Evolutionary conservation across 1,140 invertebrate genomes (phyloP).

Genomic region (Drosophila bifasciata): DNA sequence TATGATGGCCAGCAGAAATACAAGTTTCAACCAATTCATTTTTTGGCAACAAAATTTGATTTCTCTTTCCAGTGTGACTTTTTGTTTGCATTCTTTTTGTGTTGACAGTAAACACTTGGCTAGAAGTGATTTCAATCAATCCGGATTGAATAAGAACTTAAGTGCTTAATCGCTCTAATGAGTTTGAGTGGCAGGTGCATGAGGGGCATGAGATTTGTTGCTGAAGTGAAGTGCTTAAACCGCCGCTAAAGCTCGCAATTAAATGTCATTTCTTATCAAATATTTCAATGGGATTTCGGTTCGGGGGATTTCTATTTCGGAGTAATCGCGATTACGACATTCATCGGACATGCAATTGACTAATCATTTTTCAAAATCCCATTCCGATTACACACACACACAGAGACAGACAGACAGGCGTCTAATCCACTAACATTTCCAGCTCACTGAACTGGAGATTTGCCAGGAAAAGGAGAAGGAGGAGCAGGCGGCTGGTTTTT

Average conservation of each 20-base stretch:
- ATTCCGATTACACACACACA: conserved; percentile 65
- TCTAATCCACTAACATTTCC: conserved; percentile 67
- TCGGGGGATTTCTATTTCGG: conserved; percentile 20
- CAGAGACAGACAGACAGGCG: background rate
- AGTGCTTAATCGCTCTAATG: conserved; percentile 50
- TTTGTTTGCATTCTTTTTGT: conserved; percentile 20
- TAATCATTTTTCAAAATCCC: conserved; percentile 74
- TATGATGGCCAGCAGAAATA: too few species aligned
- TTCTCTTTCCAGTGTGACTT: background rate
- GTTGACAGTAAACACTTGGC: conserved; percentile 38
- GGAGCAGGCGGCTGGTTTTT: background rate
- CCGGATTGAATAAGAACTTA: conserved; percentile 1
- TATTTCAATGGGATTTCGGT: conserved; percentile 2
- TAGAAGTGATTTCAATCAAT: conserved; percentile 10
- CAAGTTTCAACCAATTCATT: too few species aligned
- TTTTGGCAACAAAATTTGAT: too few species aligned
- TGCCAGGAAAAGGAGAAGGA: conserved; percentile 15
- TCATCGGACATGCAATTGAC: conserved; percentile 40
- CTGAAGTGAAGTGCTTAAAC: background rate
- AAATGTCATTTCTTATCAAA: conserved; percentile 44
- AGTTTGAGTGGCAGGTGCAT: conserved; percentile 9
- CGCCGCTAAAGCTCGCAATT: conserved; percentile 38
- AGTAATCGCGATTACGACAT: conserved; percentile 33
- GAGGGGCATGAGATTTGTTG: conserved; percentile 27
- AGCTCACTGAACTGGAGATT: conserved; percentile 63